Base-by-base conservation (phyloP, 2,797 vertebrate species). In the Scolopax bukidnonensis region DNA sequence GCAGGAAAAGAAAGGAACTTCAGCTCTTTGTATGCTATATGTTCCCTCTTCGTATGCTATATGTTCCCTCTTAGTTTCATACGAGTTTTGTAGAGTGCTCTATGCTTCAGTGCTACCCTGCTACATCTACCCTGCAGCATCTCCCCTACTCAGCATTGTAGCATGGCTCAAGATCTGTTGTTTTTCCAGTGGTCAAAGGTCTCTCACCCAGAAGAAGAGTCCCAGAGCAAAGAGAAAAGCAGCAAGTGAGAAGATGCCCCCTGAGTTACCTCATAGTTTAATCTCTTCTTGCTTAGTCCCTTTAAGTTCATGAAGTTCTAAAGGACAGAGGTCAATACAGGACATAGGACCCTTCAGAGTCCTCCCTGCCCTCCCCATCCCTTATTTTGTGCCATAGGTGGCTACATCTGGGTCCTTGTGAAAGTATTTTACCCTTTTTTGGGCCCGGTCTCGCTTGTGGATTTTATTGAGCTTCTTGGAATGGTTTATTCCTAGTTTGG, bases 401-500 rank as follows among this genome's bases (percentile, higher is more conserved):
- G 53, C n/a, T 88, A 33, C n/a, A 65, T 50, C 36, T 86, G 70
- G 54, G 59, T 90, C 65, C 85, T 67, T n/a, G 60, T 73, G 56
- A 25, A 93, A 36, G 12, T 27, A n/a, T 90, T 98, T 98, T 96
- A 98, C 98, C 97, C 97, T 98, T 98, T 98, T 99, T 75, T 98
- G 98, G 79, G 97, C 98, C 11, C 98, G 98, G 41, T 99, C 99
- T 92, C 98, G 98, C 98, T 99, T 99, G 67, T 98, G 84, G 92
- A 98, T 98, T 93, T 99, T 99, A 67, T 96, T 97, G 6, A 99
- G 98, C 43, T 98, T 99, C 97, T 99, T 99, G 32, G 96, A 94
- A n/a, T 98, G 98, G 76, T 98, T 97, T 16, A 98, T 96, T 28
- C 99, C 99, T 98, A 99, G 98, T 97, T 99, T 99, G 63, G 98